A percentile compares a stretch with the other conserved stretches of the same genome.
These are phyloP conservation scores for Drosophila littoralis DNA, from an alignment of 1,140 invertebrate species.

Conservation along the genomic window DNA sequence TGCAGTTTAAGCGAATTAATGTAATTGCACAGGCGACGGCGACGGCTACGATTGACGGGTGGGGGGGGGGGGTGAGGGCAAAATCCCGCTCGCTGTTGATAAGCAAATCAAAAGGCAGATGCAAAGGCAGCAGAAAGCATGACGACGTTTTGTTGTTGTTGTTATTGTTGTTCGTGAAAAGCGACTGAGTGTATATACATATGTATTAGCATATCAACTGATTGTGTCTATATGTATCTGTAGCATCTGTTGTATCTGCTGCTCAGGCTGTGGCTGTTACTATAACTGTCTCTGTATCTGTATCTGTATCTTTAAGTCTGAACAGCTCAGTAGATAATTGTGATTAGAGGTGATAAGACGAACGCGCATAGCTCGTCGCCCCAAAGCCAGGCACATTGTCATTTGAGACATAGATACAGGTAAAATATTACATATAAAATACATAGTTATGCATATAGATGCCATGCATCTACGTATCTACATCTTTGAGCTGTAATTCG, in stretches of 20 bases:
- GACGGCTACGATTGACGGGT: background rate
- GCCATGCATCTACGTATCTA: too few relatives aligned
- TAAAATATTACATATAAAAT: slow-evolving; percentile 5
- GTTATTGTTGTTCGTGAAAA: slow-evolving; percentile 35
- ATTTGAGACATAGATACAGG: slow-evolving; percentile 22
- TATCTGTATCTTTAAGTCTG: slow-evolving; percentile 40
- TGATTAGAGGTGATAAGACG: slow-evolving; percentile 74
- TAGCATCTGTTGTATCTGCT: slow-evolving; percentile 3
- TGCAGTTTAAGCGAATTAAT: slow-evolving; percentile 66
- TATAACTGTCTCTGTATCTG: slow-evolving; percentile 21
- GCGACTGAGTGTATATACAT: background rate
- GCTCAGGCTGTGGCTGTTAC: background rate
- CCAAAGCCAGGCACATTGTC: slow-evolving; percentile 1
- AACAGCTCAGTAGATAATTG: slow-evolving; percentile 65
- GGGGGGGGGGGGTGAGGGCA: slow-evolving; percentile 2
- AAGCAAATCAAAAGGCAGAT: slow-evolving; percentile 42
- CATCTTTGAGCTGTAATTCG: slow-evolving; percentile 1
- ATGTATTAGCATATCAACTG: slow-evolving; percentile 2
- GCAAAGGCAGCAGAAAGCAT: slow-evolving; percentile 7
- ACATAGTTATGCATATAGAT: background rate
- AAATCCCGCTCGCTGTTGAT: slow-evolving; percentile 43
- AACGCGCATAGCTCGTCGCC: background rate
- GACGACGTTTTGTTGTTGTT: slow-evolving; percentile 8
- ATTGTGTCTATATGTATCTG: slow-evolving; percentile 3
- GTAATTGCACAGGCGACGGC: background rate